These are phyloP conservation scores for Gila robusta DNA, from an alignment of 2,797 vertebrate species.

Conservation along the genomic window DNA sequence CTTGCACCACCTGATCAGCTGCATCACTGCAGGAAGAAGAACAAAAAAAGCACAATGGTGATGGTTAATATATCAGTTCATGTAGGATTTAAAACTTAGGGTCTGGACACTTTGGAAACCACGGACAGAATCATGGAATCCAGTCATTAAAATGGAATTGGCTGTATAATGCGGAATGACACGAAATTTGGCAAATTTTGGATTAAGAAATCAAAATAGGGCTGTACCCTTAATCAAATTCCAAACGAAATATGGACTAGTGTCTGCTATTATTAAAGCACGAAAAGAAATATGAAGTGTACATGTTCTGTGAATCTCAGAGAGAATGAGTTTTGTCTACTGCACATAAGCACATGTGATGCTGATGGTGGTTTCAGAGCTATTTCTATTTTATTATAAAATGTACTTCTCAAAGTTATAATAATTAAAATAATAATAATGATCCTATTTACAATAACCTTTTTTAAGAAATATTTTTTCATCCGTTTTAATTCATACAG, in stretches of 20 bases:
- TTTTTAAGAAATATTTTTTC: not conserved
- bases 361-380: not conserved
- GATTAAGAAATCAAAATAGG: not conserved
- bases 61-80: not conserved
- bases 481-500: not conserved
- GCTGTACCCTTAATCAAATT: not conserved
- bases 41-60: not conserved
- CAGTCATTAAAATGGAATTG: not conserved
- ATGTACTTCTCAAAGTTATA: not conserved
- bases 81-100: not conserved
- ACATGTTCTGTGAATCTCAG: not conserved
- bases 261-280: not conserved
- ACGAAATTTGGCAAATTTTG: not conserved
- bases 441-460: not conserved
- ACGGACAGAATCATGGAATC: not conserved
- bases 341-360: not conserved
- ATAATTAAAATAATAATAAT: not conserved
- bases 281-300: not conserved
- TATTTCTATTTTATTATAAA: not conserved
- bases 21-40: conserved; percentile 83
- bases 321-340: not conserved
- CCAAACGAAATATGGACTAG: not conserved
- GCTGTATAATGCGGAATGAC: not conserved
- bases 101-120: not conserved
- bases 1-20: conserved; percentile 93